phyloP scores from a whole-genome alignment of 2,797 vertebrate genomes.

The Tangara arthus region DNA sequence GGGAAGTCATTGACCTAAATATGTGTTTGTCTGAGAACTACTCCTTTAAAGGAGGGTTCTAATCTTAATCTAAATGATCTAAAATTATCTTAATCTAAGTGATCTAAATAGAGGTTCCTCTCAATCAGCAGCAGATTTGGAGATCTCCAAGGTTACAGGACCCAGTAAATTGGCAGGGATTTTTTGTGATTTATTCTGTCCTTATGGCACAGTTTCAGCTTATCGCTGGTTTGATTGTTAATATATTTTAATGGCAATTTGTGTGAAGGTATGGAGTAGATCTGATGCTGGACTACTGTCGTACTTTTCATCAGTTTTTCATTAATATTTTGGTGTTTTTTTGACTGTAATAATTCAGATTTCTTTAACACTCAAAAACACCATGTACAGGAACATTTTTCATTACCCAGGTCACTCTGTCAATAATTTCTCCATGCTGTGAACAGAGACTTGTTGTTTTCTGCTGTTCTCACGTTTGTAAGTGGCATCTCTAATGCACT shows the following conservation, averaged over 20 bases:
- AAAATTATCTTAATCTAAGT: too few species aligned
- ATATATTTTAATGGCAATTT: not conserved
- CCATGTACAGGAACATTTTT: not conserved
- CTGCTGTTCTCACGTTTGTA: not conserved
- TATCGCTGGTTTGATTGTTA: not conserved
- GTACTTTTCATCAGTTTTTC: not conserved
- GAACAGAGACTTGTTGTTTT: not conserved
- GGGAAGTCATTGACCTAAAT: not conserved
- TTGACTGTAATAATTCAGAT: not conserved
- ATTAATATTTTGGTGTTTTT: not conserved
- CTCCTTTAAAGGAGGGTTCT: not conserved
- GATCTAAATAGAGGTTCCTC: not conserved
- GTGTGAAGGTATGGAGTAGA: not conserved
- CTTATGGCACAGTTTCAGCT: not conserved
- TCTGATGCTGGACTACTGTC: not conserved
- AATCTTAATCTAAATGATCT: not conserved
- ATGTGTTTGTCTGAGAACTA: not conserved
- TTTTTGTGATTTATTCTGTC: not conserved
- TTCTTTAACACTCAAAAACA: not conserved
- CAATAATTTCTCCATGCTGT: not conserved
- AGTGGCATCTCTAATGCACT: not conserved
- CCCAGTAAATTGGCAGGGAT: rapidly evolving
- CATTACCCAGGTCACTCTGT: not conserved
- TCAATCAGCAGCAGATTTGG: not conserved
- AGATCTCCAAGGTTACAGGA: not conserved